These are phyloP conservation scores for Hipparchia sbordonii DNA, from an alignment of 2,888 invertebrate species.

Conservation along the genomic window DNA sequence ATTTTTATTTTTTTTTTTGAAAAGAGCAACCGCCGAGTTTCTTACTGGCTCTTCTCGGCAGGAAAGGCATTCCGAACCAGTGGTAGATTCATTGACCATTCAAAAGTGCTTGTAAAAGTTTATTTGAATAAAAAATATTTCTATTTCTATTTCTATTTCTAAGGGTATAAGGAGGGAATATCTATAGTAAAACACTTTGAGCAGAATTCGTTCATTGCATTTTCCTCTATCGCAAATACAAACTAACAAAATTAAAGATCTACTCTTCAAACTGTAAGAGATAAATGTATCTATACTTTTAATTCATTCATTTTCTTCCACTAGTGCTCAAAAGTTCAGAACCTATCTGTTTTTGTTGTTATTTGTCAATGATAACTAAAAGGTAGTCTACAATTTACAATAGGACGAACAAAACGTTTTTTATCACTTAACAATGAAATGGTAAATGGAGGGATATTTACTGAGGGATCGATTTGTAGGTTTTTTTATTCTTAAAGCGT, in stretches of 20 bases:
- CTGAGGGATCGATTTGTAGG: background rate
- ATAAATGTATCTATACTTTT: background rate
- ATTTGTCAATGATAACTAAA: background rate
- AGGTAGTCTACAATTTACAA: background rate
- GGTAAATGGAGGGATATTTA: background rate
- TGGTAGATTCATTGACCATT: too few species aligned
- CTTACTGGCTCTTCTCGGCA: too few species aligned
- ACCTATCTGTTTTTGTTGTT: background rate
- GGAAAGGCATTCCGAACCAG: too few species aligned
- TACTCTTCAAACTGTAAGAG: too few species aligned
- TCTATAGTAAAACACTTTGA: background rate
- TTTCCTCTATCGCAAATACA: background rate
- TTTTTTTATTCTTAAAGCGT: constrained; percentile 14
- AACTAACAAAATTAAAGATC: too few species aligned
- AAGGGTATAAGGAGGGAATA: background rate
- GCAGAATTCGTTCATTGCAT: background rate
- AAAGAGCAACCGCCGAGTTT: too few species aligned
- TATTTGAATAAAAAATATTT: too few species aligned
- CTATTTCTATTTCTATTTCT: too few species aligned
- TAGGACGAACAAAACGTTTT: background rate
- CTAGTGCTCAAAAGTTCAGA: background rate
- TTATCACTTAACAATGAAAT: background rate
- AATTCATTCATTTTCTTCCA: background rate
- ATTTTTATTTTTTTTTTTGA: too few species aligned
- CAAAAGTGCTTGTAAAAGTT: too few species aligned